These are phyloP conservation scores for Perognathus longimembris DNA, from an alignment of 2,113 vertebrate genomes.

Conservation along the genomic window DNA sequence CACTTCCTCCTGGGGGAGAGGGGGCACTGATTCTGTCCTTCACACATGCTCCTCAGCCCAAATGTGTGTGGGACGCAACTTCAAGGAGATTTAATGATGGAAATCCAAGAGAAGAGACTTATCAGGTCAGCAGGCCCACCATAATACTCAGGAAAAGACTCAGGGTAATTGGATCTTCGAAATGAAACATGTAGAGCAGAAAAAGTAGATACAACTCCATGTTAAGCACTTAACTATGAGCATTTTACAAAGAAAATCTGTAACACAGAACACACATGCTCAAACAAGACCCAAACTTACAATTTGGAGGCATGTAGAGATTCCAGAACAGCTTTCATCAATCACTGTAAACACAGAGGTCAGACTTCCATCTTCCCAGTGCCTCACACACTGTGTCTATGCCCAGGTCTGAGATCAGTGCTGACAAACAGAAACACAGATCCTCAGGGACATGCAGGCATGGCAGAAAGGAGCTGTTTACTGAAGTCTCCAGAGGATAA, in stretches of 20 bases:
- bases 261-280: neutral
- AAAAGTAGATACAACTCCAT: neutral
- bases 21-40: neutral
- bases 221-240: neutral
- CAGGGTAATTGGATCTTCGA: constrained; percentile 27
- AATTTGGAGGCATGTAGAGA: fast-evolving
- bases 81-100: neutral
- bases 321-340: neutral
- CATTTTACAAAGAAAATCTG: neutral
- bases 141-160: constrained; percentile 2
- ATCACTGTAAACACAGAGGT: neutral
- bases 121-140: neutral
- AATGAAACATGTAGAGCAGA: neutral
- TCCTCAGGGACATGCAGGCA: neutral
- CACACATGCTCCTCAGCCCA: neutral
- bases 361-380: neutral
- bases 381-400: fast-evolving
- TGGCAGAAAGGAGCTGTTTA: neutral
- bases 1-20: neutral
- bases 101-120: constrained; percentile 24
- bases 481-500: neutral
- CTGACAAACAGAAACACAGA: neutral
- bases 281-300: neutral
- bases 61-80: neutral
- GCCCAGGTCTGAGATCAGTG: neutral